Conservation (phyloP, 2,888 invertebrate species). For the Mycalesis mineus region DNA sequence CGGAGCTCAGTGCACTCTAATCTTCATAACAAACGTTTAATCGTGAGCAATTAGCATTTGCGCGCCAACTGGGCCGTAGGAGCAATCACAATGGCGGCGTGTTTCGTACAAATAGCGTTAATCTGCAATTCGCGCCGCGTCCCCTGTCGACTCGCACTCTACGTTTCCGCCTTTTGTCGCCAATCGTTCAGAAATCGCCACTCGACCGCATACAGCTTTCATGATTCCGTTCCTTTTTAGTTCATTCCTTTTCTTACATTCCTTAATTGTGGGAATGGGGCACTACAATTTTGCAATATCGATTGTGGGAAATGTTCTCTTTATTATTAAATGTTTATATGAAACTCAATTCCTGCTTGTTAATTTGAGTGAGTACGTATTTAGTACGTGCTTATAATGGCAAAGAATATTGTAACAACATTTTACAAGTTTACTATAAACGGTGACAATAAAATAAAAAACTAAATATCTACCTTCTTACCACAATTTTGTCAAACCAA, state of each 20-base stretch:
- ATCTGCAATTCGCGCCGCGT: constrained; percentile 50
- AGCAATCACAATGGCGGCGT: constrained; percentile 54
- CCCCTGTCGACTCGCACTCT: constrained; percentile 61
- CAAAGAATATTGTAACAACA: no score
- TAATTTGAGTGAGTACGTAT: constrained; percentile 37
- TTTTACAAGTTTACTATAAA: no score
- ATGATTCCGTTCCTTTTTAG: constrained; percentile 28
- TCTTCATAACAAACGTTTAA: constrained; percentile 39
- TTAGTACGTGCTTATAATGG: not conserved
- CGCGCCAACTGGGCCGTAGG: constrained; percentile 46
- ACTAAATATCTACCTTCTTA: no score
- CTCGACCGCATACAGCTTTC: constrained; percentile 48
- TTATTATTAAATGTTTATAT: constrained; percentile 50
- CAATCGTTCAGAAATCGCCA: constrained; percentile 54
- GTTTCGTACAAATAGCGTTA: constrained; percentile 70
- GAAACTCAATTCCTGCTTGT: constrained; percentile 48
- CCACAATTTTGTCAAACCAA: no score
- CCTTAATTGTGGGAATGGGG: constrained; percentile 67
- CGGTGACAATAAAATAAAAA: no score
- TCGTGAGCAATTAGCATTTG: constrained; percentile 40
- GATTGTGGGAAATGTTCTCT: constrained; percentile 60
- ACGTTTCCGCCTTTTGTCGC: constrained; percentile 55
- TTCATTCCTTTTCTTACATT: constrained; percentile 44
- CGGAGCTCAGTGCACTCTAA: constrained; percentile 37
- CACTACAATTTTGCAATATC: constrained; percentile 55